Evolutionary conservation across 2,888 invertebrate genomes (phyloP).

Genomic region (Nomada lathburiana): DNA sequence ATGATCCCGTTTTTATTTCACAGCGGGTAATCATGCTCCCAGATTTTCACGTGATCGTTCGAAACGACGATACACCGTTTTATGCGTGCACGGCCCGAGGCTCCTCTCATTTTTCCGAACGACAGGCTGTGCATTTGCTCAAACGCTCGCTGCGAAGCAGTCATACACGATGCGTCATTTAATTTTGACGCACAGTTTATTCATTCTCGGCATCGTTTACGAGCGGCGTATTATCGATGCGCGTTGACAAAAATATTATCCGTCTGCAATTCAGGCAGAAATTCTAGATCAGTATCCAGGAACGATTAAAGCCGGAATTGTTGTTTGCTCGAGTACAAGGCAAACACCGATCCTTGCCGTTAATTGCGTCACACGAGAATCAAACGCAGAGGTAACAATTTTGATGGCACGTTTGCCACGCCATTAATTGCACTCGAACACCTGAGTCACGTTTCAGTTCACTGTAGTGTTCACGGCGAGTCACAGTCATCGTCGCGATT

Average conservation of each 20-base stretch:
- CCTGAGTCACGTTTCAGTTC: slow-evolving; percentile 22
- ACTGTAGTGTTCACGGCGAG: slow-evolving; percentile 8
- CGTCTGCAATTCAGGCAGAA: background rate
- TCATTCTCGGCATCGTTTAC: background rate
- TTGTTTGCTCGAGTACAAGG: slow-evolving; percentile 14
- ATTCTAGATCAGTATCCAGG: background rate
- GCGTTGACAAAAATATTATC: too few species aligned
- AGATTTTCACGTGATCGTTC: slow-evolving; percentile 1
- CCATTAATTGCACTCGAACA: slow-evolving; percentile 39
- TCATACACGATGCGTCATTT: background rate
- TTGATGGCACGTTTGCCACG: slow-evolving; percentile 40
- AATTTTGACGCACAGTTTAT: slow-evolving; percentile 1
- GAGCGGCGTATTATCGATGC: background rate
- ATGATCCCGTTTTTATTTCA: slow-evolving; percentile 16
- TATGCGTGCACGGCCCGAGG: background rate
- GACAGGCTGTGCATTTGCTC: slow-evolving; percentile 8
- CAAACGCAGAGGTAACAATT: slow-evolving; percentile 20
- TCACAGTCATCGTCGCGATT: slow-evolving; percentile 10
- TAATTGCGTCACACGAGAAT: slow-evolving; percentile 30
- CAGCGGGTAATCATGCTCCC: slow-evolving; percentile 9
- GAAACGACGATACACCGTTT: background rate
- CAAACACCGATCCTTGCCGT: slow-evolving; percentile 14
- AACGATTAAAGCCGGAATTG: background rate
- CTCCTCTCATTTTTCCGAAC: background rate
- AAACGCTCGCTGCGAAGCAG: background rate